These are phyloP conservation scores for Conops quadrifasciatus DNA, from an alignment of 2,888 invertebrate species.

Conservation along the genomic window DNA sequence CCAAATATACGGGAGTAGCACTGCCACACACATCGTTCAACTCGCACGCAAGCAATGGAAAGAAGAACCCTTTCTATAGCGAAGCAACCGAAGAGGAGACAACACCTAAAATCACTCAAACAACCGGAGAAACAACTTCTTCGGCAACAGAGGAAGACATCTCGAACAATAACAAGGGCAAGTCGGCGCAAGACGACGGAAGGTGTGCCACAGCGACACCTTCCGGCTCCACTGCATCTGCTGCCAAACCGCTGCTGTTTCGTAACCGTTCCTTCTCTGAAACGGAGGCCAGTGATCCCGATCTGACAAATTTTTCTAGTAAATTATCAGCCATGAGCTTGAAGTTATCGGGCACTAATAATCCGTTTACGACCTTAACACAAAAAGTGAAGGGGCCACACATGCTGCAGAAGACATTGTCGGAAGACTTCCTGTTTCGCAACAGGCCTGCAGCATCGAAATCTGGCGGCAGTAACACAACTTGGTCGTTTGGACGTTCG, in stretches of 20 bases:
- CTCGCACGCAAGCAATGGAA: constrained; percentile 42
- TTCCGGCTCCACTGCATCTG: constrained; percentile 9
- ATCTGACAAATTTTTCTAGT: constrained; percentile 52
- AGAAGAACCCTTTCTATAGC: constrained; percentile 48
- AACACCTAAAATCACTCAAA: constrained; percentile 1
- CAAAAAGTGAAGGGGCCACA: constrained; percentile 60
- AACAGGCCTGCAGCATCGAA: constrained; percentile 47
- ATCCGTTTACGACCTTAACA: constrained; percentile 56
- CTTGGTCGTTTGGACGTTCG: constrained; percentile 60
- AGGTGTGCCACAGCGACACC: constrained; percentile 8
- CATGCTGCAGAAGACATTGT: constrained; percentile 64
- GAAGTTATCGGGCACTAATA: constrained; percentile 50
- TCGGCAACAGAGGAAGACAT: neutral
- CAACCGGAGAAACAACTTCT: constrained; percentile 12
- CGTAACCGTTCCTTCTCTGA: constrained; percentile 58
- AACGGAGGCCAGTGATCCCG: constrained; percentile 52
- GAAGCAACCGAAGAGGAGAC: constrained; percentile 25
- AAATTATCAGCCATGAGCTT: constrained; percentile 39
- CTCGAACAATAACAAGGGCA: neutral
- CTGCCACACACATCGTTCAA: constrained; percentile 36
- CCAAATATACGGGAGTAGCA: constrained; percentile 34
- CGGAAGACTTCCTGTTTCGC: constrained; percentile 63
- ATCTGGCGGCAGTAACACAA: constrained; percentile 45
- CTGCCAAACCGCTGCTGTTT: constrained; percentile 42
- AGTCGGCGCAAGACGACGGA: neutral